Evolutionary conservation across 2,113 vertebrate species (phyloP), one percentile per base, ranked within the genome.

Genomic region (Penelope pileata): DNA sequence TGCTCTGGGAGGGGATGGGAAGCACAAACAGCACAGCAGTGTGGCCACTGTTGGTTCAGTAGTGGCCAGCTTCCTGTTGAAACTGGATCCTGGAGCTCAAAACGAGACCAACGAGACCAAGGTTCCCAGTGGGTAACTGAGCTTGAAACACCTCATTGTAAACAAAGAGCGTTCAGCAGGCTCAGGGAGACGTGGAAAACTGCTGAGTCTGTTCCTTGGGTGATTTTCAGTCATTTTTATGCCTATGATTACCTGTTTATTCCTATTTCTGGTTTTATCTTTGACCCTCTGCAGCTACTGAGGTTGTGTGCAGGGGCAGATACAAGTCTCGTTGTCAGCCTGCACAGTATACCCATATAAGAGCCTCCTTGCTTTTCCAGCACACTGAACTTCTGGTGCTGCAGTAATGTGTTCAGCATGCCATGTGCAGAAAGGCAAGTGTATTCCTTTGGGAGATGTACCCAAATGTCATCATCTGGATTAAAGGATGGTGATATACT

Each of bases 21-120:
- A 58, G 4, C 26, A 3, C 1, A 29, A 63, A 34, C 38, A 18
- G 15, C 51, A 40, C 1, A 3, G 24, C 5, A 3, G 10, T 43
- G 51, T 0, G 0, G 34, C 30, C 2, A 1, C 38, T 85, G 64
- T 14, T 34, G 34, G 10, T 75, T 84, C 43, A 16, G 23, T 38
- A 32, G 42, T 3, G 1, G 2, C 51, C 88, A 82, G 42, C 78
- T 80, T 91, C 63, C 75, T 64, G 6, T 13, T 64, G 64, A 56
- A 93, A 79, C 59, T 56, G 72, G 62, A 77, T 69, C 63, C 67
- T 45, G 30, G 30, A 81, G 69, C 45, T 74, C 0, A 5, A 53
- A 82, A 48, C 26, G 16, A 27, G 40, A 10, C 6, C 12, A 82
- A 48, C 26, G 16, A 27, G 40, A 10, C 6, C 12, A 50, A 80